Percentiles rank a stretch among this genome's conserved stretches.
These are phyloP conservation scores for Proteles cristata DNA, from an alignment of 2,113 vertebrate genomes.

Conservation along the genomic window DNA sequence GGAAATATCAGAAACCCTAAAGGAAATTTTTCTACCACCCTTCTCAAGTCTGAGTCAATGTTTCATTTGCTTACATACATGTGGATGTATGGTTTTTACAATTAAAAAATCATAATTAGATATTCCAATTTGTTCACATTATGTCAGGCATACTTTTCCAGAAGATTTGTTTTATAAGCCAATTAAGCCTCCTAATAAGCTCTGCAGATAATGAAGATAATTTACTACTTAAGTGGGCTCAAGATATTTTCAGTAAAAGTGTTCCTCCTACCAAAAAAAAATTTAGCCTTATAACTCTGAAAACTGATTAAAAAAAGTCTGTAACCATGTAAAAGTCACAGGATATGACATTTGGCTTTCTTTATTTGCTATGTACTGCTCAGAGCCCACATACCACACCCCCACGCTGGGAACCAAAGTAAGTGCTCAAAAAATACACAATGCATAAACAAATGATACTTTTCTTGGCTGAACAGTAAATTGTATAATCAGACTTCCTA, in stretches of 20 bases:
- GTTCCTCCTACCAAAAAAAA: not conserved
- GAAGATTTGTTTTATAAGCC: not conserved
- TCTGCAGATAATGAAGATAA: conserved; percentile 19
- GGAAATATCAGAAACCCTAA: not conserved
- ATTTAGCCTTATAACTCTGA: not conserved
- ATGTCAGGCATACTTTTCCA: not conserved
- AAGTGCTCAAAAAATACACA: not conserved
- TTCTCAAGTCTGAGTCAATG: not conserved
- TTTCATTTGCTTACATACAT: not conserved
- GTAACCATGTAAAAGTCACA: not conserved
- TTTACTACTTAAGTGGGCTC: not conserved
- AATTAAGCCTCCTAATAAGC: not conserved
- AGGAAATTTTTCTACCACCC: not conserved
- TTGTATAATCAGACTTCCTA: not conserved
- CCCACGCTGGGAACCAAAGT: not conserved
- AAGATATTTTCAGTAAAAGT: not conserved
- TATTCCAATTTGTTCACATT: conserved; percentile 15
- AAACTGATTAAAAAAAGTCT: not conserved
- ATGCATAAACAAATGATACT: not conserved
- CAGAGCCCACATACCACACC: not conserved
- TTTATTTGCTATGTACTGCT: not conserved
- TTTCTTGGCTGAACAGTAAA: not conserved
- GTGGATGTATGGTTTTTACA: not conserved
- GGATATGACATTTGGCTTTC: not conserved
- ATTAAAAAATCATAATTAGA: not conserved